Conservation (phyloP, 2,113 vertebrate genomes). For the Aleadryas rufinucha region DNA sequence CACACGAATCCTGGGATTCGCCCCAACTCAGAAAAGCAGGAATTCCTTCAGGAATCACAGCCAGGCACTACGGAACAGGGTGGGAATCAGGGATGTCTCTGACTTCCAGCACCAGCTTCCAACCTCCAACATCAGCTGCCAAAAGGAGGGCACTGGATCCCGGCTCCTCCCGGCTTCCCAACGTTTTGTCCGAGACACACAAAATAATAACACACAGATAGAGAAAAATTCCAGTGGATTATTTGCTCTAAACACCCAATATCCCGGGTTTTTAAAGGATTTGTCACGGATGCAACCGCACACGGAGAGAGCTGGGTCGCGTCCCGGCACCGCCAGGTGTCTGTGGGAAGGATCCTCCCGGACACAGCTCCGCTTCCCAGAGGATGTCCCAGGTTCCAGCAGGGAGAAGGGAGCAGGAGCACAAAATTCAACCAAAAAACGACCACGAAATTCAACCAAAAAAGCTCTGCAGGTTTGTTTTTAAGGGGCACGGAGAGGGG, state of each 20-base stretch:
- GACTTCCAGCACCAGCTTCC: background rate
- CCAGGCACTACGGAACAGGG: background rate
- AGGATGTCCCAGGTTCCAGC: background rate
- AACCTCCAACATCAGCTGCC: background rate
- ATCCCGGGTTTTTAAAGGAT: background rate
- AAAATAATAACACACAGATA: accelerated
- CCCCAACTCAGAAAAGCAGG: background rate
- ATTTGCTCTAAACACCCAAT: background rate
- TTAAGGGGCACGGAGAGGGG: accelerated
- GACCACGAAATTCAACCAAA: background rate
- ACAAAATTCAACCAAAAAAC: background rate
- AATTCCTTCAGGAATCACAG: background rate
- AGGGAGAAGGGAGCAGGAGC: accelerated
- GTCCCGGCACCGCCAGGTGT: background rate
- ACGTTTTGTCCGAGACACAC: accelerated
- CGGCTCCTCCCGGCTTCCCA: background rate
- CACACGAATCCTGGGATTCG: too few relatives aligned
- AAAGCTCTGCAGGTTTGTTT: background rate
- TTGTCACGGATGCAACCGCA: background rate
- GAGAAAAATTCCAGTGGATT: background rate
- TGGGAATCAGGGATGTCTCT: background rate
- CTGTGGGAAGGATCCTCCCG: background rate
- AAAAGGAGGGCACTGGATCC: background rate
- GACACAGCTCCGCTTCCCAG: background rate
- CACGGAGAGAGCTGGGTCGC: background rate